Conservation (phyloP, 1,140 invertebrate species). For the Wiebesia pumilae region DNA sequence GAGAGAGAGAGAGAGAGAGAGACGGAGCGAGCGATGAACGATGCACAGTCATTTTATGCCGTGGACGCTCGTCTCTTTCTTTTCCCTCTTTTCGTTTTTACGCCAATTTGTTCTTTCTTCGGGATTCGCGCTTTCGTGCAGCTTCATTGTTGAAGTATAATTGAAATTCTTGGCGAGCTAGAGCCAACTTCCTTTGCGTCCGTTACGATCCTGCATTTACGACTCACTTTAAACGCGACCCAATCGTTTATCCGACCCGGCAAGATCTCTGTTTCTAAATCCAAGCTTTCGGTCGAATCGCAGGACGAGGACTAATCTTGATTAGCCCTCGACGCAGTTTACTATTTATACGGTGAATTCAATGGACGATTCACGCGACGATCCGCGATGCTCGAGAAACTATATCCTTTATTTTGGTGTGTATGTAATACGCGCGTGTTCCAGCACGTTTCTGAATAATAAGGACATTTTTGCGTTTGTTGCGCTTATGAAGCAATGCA, state of each 20-base stretch:
- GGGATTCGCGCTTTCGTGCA: not conserved
- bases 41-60: conserved; percentile 10
- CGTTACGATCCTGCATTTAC: not conserved
- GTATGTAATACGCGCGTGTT: no score
- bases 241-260: not conserved
- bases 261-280: not conserved
- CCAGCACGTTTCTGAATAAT: no score
- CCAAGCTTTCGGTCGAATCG: not conserved
- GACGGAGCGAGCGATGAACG: conserved; percentile 1
- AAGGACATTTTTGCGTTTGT: no score
- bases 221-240: not conserved
- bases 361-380: no score
- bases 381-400: no score
- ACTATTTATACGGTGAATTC: no score
- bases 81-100: not conserved
- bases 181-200: not conserved
- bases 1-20: not conserved
- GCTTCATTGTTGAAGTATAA: not conserved
- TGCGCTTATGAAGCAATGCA: no score
- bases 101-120: not conserved
- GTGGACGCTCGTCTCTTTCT: conserved; percentile 13
- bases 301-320: not conserved
- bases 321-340: no score
- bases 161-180: conserved; percentile 5
- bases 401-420: no score